Evolutionary conservation across 53 echinoderm and acorn worm species (phyloP).

Genomic region (Arbacia lixula): DNA sequence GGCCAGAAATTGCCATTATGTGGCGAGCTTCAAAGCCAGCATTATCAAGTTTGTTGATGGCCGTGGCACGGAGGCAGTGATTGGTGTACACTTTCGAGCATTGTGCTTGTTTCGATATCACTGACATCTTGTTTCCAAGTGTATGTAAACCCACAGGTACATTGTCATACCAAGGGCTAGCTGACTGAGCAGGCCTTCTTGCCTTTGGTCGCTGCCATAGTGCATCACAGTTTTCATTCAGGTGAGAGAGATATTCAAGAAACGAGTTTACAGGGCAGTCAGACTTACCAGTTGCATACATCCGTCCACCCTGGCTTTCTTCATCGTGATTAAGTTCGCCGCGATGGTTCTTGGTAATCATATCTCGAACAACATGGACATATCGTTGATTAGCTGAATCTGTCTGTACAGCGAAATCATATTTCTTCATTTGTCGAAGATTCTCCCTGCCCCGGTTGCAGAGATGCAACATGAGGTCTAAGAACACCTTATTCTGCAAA

Average conservation of each 20-base stretch:
- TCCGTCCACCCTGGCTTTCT: conserved; percentile 39
- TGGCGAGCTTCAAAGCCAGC: conserved; percentile 47
- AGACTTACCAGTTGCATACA: conserved; percentile 43
- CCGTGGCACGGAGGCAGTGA: conserved; percentile 39
- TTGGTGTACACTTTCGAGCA: conserved; percentile 35
- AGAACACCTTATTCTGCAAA: no score
- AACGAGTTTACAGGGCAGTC: conserved; percentile 37
- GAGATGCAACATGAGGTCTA: no score
- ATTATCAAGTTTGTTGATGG: conserved; percentile 40
- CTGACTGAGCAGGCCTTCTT: conserved; percentile 32
- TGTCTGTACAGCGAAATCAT: conserved; percentile 26
- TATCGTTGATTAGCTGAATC: conserved; percentile 51
- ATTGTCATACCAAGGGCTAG: conserved; percentile 46
- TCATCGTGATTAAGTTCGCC: conserved; percentile 5
- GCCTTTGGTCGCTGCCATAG: conserved; percentile 45
- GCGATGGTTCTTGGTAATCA: conserved; percentile 42
- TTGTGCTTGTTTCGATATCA: conserved; percentile 32
- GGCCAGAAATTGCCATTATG: conserved; percentile 38
- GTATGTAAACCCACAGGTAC: conserved; percentile 26
- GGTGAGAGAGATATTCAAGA: conserved; percentile 23
- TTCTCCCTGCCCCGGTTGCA: no score
- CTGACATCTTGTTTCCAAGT: conserved; percentile 39
- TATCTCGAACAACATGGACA: conserved; percentile 30
- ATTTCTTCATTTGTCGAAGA: conserved; percentile 7
- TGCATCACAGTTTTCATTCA: conserved; percentile 42